Conservation (phyloP, 2,113 vertebrate genomes). For the Chaetura pelagica region DNA sequence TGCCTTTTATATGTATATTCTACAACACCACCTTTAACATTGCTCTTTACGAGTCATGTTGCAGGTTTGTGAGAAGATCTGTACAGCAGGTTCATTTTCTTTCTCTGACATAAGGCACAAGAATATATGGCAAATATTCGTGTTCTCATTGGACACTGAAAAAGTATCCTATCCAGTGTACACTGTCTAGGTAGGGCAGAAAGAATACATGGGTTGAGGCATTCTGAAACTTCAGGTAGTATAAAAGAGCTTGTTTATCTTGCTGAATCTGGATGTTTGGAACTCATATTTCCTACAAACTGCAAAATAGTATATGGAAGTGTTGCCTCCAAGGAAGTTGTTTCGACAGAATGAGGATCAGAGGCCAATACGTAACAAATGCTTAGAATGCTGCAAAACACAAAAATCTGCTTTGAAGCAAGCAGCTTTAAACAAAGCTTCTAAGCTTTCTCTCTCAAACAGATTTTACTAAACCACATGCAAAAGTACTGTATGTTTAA, state of each 20-base stretch:
- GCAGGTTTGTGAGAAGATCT: neutral
- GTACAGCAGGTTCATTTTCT: neutral
- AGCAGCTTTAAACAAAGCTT: constrained; percentile 68
- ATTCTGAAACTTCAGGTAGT: neutral
- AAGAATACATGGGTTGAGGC: neutral
- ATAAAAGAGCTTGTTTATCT: neutral
- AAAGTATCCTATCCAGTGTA: neutral
- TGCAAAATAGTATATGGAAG: neutral
- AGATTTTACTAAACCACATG: constrained; percentile 56
- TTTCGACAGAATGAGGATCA: neutral
- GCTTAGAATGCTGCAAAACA: constrained; percentile 33
- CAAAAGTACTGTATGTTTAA: constrained; percentile 45
- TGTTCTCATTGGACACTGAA: fast-evolving
- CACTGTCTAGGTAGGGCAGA: neutral
- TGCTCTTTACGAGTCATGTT: neutral
- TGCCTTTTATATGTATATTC: neutral
- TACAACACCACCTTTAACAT: neutral
- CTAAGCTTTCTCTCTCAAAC: constrained; percentile 48
- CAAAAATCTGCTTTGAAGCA: constrained; percentile 64
- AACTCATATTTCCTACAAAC: neutral
- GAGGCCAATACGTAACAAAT: constrained; percentile 10
- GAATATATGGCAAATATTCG: neutral
- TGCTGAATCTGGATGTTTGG: neutral
- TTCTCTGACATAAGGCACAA: neutral
- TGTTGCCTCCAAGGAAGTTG: neutral